phyloP scores from a whole-genome alignment of 2,888 invertebrate species.

The Xanthorhoe designata region DNA sequence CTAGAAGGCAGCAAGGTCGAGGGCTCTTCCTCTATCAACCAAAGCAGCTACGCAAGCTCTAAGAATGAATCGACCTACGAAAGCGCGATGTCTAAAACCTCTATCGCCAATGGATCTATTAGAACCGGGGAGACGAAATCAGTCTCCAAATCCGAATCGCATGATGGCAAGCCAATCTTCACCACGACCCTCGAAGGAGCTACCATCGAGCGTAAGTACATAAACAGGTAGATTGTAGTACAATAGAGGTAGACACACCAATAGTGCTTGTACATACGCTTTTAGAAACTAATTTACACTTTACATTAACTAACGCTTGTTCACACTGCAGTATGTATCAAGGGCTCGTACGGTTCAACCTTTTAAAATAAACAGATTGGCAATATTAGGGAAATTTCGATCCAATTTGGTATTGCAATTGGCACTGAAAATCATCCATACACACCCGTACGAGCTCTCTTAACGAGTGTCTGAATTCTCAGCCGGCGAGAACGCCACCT shows the following conservation, averaged over 20 bases:
- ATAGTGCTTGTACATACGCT: conserved; percentile 83
- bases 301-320: conserved; percentile 75
- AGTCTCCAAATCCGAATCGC: conserved; percentile 64
- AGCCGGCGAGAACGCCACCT: conserved; percentile 94
- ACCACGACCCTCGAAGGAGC: conserved; percentile 91
- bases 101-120: conserved; percentile 69
- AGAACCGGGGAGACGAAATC: conserved; percentile 57
- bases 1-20: conserved; percentile 62
- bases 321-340: conserved; percentile 49
- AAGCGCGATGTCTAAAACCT: conserved; percentile 66
- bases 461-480: conserved; percentile 70
- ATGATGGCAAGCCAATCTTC: conserved; percentile 89
- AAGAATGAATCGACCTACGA: conserved; percentile 66
- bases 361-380: conserved; percentile 19
- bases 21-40: conserved; percentile 61
- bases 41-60: conserved; percentile 63
- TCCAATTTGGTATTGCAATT: conserved; percentile 32
- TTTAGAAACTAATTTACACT: conserved; percentile 78
- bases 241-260: conserved; percentile 61
- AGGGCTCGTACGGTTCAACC: conserved; percentile 64
- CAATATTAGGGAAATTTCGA: conserved; percentile 17
- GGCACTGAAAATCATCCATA: conserved; percentile 31
- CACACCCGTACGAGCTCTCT: conserved; percentile 66
- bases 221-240: conserved; percentile 43
- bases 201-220: conserved; percentile 92